Percentiles rank a stretch among this genome's conserved stretches.
Conservation (phyloP, 2,888 invertebrate genomes). For the Lamellibrachia columna region DNA sequence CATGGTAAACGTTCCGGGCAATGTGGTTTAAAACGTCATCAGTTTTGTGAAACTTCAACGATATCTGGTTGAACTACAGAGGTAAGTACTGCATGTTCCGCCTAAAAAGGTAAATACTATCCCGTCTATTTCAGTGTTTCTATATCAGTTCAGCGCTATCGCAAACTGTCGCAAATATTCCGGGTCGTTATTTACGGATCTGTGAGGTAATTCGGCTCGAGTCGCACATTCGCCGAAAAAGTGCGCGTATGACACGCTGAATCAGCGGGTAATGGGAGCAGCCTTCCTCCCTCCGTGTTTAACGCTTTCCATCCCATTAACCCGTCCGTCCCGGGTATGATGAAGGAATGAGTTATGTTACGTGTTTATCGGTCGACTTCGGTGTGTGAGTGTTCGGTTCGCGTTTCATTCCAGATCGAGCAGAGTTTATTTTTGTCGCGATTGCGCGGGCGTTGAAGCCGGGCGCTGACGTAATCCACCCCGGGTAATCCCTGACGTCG, state of each 20-base stretch:
- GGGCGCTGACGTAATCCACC: not conserved
- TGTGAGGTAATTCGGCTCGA: not conserved
- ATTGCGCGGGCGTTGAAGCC: not conserved
- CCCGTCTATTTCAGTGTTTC: not conserved
- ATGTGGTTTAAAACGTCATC: not conserved
- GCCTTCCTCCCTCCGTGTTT: not conserved
- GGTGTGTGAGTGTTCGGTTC: not conserved
- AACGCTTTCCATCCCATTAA: not conserved
- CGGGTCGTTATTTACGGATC: conserved; percentile 5
- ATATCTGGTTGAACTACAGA: not conserved
- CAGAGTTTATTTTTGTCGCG: not conserved
- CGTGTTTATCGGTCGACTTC: not conserved
- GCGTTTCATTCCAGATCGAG: not conserved
- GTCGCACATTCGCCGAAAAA: not conserved
- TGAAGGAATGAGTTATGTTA: not conserved
- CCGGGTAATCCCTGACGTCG: not conserved
- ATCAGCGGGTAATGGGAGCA: not conserved
- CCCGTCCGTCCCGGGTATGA: not conserved
- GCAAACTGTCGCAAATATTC: not conserved
- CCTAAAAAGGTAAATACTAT: not conserved
- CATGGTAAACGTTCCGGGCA: too few species aligned
- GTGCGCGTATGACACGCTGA: not conserved
- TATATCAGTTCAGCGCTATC: not conserved
- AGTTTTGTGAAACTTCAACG: not conserved
- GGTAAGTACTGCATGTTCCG: not conserved